Evolutionary conservation across 2,888 invertebrate genomes (phyloP).

Genomic region (Agrochola macilenta): DNA sequence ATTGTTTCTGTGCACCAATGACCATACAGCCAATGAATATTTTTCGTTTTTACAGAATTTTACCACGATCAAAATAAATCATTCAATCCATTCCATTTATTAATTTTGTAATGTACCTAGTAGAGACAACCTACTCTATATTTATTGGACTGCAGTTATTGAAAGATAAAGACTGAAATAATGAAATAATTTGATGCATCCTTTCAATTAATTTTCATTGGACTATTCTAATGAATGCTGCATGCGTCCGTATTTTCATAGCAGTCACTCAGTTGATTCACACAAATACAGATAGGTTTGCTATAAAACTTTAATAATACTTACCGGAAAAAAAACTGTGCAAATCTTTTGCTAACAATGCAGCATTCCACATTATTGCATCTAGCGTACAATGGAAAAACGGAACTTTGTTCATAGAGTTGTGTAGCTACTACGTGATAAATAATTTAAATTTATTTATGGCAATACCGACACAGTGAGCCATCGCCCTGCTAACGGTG

Average conservation of each 20-base stretch:
- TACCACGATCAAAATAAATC: not conserved
- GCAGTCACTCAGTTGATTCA: slow-evolving; percentile 45
- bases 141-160: slow-evolving; percentile 21
- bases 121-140: not conserved
- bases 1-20: too few relatives aligned
- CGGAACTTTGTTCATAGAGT: slow-evolving; percentile 45
- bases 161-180: slow-evolving; percentile 40
- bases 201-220: slow-evolving; percentile 63
- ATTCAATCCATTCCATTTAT: not conserved
- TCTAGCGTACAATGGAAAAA: slow-evolving; percentile 55
- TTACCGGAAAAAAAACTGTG: not conserved
- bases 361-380: slow-evolving; percentile 11
- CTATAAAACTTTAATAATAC: not conserved
- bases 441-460: slow-evolving; percentile 69
- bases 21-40: not conserved
- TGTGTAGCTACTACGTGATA: slow-evolving; percentile 27
- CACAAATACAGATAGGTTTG: slow-evolving; percentile 10
- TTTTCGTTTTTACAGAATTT: not conserved
- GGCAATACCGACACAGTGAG: slow-evolving; percentile 87
- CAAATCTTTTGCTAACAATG: slow-evolving; percentile 1
- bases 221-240: slow-evolving; percentile 35
- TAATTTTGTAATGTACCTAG: not conserved
- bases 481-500: slow-evolving; percentile 91
- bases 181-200: slow-evolving; percentile 70
- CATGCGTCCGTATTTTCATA: slow-evolving; percentile 41